Evolutionary conservation across 2,797 vertebrate genomes (phyloP), one percentile per base, ranked within the genome.

Genomic region (Xenopus petersii): DNA sequence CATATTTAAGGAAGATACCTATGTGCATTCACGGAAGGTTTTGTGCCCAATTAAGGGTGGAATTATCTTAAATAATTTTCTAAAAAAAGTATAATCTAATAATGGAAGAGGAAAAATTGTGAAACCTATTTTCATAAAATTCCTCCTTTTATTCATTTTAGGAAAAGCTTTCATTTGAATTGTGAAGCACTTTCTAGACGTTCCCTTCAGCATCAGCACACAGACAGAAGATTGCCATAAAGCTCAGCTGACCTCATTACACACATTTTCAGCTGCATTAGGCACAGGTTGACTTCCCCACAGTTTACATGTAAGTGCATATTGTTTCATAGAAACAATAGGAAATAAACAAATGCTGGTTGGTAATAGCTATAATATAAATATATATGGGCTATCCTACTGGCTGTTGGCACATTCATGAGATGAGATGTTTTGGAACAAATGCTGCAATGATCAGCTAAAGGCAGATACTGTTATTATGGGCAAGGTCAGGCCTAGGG

Each of bases 251-350:
- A 79, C 49, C 71, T 64, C 30, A 68, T 65, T 79, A 59, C 64
- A 70, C 64, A 59, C 74, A 65, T 79, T 79, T 79, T 79, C 71
- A 73, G 70, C 67, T 73, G 67, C 75, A 73, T 78, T 73, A 73
- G 73, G 76, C 76, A 70, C 76, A 74, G 61, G 76, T 30, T 30
- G 26, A 30, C 26, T 30, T 30, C 26, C 26, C 26, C 26, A 30
- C 26, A 30, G 26, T 79, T 70, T 73, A 65, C 42, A 54, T 73
- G 71, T 74, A 79, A 79, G 54, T 64, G 76, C 71, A 64, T 51
- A 70, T 68, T 73, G 65, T 69, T 70, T 79, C 76, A 70, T 21
- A 30, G 51, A 55, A 36, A 74, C 66, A 70, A n/a, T n/a, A 21
- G 51, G 71, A 65, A 79, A 73, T 79, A 74, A 73, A 79, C 71